Base-by-base conservation (phyloP, 2,113 vertebrate genomes). In the Lota lota region DNA sequence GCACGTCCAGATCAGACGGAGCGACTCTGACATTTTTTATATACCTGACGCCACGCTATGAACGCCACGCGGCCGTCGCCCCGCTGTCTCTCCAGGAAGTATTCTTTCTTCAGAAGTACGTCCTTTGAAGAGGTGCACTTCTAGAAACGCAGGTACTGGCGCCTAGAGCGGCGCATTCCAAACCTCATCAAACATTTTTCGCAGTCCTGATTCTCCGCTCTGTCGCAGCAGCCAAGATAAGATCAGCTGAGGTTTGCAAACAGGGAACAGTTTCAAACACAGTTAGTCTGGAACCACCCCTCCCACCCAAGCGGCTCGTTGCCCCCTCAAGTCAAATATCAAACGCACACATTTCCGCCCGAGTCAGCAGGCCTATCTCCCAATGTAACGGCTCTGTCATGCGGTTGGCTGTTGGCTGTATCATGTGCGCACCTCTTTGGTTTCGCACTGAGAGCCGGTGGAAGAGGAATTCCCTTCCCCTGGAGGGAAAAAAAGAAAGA, bases 121-220 rank as follows among this genome's bases (percentile, higher is more conserved):
- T 63, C 63, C 69, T 87, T 83, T 87, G 79, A 87, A 78, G 73
- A 65, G 40, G 8, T 2, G 1, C 12, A 72, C 75, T 76, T 71
- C 68, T 79, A 76, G 78, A 82, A 84, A 77, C 8, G 81, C 89
- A 92, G 90, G 88, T 91, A 91, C 86, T 92, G 90, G 87, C 91
- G 89, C 82, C 91, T 92, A 86, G 90, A 91, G 90, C 7, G 92
- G 92, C 87, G 85, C 92, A 91, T 93, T 93, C 92, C 91, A 75
- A 80, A 83, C 53, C 83, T 90, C 92, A 88, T 91, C 90, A 93
- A 87, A 92, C 84, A 87, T 79, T 75, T 64, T 66, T 90, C 92
- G 87, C 92, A 84, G 83, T 88, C 83, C 86, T 92, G 91, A 86
- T 86, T 91, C 84, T 85, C 79, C 87, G 91, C 90, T 89, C 87